Conservation (phyloP, 2,113 vertebrate species). For the Brienomyrus brachyistius region DNA sequence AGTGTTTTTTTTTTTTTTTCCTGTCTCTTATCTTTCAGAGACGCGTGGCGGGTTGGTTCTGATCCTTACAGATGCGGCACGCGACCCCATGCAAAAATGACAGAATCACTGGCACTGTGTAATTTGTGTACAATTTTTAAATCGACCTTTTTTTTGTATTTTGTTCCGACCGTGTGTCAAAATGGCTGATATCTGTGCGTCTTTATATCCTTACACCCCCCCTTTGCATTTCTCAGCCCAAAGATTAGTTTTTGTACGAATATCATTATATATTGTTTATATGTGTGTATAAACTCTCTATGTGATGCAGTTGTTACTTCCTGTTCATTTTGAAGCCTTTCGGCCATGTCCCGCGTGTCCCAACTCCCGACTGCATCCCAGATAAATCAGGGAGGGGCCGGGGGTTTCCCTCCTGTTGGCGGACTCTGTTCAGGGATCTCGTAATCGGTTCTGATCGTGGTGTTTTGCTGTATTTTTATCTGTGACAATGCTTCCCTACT, state of each 20-base stretch:
- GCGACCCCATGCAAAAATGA: constrained; percentile 17
- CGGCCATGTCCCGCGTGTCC: constrained; percentile 38
- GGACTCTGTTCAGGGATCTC: constrained; percentile 23
- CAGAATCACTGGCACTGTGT: constrained; percentile 36
- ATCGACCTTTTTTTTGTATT: constrained; percentile 22
- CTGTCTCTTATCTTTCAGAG: not conserved
- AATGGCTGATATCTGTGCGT: constrained; percentile 18
- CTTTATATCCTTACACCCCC: constrained; percentile 34
- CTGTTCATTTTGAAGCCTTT: constrained; percentile 62
- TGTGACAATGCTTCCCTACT: not conserved
- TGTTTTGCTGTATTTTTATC: not conserved
- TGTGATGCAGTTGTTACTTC: constrained; percentile 46
- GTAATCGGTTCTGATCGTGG: not conserved
- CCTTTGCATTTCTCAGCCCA: constrained; percentile 42
- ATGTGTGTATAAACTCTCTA: constrained; percentile 45
- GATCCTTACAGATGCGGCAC: constrained; percentile 47
- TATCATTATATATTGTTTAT: constrained; percentile 43
- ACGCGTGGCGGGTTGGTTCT: constrained; percentile 12
- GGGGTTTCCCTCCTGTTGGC: not conserved
- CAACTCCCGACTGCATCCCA: constrained; percentile 26
- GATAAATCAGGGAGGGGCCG: constrained; percentile 16
- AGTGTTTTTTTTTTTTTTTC: not conserved
- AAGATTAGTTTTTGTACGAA: constrained; percentile 42
- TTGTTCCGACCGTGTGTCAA: constrained; percentile 26
- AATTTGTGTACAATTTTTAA: constrained; percentile 30